Conservation (phyloP, 2,113 vertebrate genomes). For the Odontophorus gujanensis region DNA sequence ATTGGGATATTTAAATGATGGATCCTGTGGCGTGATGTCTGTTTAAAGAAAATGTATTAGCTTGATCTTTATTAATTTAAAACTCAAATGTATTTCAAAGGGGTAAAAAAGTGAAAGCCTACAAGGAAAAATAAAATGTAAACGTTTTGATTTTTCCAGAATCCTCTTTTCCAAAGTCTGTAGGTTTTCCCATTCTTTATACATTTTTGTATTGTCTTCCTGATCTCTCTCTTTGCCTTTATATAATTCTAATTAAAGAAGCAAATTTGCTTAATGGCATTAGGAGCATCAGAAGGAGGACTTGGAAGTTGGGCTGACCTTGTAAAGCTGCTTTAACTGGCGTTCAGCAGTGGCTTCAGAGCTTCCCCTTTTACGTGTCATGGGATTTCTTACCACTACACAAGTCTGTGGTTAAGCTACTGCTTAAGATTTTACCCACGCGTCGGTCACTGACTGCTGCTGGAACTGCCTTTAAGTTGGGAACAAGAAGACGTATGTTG, state of each 20-base stretch:
- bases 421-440: conserved; percentile 20
- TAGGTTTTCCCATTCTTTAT: conserved; percentile 16
- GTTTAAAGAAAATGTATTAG: conserved; percentile 48
- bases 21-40: conserved; percentile 63
- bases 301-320: neutral
- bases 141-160: conserved; percentile 19
- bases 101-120: conserved; percentile 28
- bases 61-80: conserved; percentile 58
- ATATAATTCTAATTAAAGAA: conserved; percentile 3
- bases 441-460: neutral
- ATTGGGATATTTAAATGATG: conserved; percentile 64
- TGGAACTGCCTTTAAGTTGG: conserved; percentile 27
- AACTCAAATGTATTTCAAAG: conserved; percentile 3
- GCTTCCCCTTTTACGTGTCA: neutral
- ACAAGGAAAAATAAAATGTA: conserved; percentile 16
- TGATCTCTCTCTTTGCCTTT: conserved; percentile 11
- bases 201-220: conserved; percentile 39
- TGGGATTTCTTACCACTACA: conserved; percentile 26
- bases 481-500: neutral
- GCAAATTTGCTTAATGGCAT: neutral
- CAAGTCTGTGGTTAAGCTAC: conserved; percentile 47
- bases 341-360: conserved; percentile 18
- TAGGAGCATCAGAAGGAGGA: neutral
- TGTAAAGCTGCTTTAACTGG: conserved; percentile 37
- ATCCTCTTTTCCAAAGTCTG: conserved; percentile 23